Evolutionary conservation across 2,113 vertebrate genomes (phyloP).

Genomic region (Rhabdornis inornatus): DNA sequence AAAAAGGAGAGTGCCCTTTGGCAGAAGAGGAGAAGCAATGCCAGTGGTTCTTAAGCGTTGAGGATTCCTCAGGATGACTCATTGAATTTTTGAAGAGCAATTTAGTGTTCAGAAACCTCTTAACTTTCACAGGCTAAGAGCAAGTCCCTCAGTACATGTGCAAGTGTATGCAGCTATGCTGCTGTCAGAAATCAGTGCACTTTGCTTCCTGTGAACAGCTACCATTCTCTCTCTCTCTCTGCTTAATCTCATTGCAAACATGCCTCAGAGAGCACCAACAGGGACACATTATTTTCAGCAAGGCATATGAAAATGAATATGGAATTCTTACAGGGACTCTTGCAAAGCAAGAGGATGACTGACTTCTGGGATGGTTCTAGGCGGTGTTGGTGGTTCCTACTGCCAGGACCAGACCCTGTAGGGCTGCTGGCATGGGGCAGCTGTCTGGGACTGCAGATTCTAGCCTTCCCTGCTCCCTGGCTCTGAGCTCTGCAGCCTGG

Average conservation of each 20-base stretch:
- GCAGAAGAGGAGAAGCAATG: not conserved
- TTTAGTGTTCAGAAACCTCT: not conserved
- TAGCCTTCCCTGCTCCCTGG: accelerated
- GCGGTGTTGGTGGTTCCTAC: accelerated
- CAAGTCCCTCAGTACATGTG: not conserved
- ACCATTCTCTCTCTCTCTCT: not conserved
- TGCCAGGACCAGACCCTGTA: not conserved
- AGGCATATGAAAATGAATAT: not conserved
- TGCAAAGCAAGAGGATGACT: not conserved
- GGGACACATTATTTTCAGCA: not conserved
- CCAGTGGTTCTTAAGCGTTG: not conserved
- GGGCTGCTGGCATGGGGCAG: accelerated
- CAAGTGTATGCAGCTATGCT: accelerated
- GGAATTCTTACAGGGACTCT: not conserved
- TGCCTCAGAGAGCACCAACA: not conserved
- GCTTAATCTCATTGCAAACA: not conserved
- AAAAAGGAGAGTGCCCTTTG: not conserved
- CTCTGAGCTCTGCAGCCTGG: not conserved
- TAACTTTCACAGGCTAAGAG: not conserved
- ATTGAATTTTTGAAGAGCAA: not conserved
- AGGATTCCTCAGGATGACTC: not conserved
- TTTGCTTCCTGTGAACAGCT: not conserved
- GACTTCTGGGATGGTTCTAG: not conserved
- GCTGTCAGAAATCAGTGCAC: not conserved
- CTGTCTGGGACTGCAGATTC: accelerated